Evolutionary conservation across 1,140 invertebrate species (phyloP).

Genomic region (Calosoma granatense): DNA sequence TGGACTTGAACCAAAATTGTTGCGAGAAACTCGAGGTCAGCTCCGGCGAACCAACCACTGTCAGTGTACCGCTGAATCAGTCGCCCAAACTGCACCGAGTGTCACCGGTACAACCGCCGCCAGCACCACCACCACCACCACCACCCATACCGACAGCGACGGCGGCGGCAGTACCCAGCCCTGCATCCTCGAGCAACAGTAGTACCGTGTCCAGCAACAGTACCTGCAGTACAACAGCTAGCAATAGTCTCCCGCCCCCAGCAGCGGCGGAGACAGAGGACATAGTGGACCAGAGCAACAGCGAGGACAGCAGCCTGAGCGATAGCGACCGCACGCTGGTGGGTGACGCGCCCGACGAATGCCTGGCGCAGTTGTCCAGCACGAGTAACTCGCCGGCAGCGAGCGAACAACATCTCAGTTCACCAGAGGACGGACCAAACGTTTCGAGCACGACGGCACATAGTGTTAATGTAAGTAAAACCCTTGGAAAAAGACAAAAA

Average conservation of each 20-base stretch:
- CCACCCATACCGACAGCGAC: neutral
- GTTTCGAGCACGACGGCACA: too few species aligned
- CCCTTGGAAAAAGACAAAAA: neutral
- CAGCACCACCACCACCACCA: neutral
- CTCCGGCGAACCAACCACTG: constrained; percentile 19
- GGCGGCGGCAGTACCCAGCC: neutral
- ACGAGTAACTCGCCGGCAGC: constrained; percentile 34
- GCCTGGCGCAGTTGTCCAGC: constrained; percentile 34
- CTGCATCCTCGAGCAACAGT: too few species aligned
- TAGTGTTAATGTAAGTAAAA: neutral
- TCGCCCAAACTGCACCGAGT: constrained; percentile 17
- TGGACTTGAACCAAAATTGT: constrained; percentile 31
- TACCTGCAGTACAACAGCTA: too few species aligned
- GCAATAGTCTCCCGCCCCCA: constrained; percentile 22
- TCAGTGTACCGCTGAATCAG: constrained; percentile 22
- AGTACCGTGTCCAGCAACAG: neutral
- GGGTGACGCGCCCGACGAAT: constrained; percentile 44
- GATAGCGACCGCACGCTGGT: constrained; percentile 63
- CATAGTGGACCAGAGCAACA: constrained; percentile 54
- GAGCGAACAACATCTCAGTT: constrained; percentile 6
- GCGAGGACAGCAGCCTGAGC: constrained; percentile 67
- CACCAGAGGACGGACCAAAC: constrained; percentile 24
- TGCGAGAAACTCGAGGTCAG: constrained; percentile 20
- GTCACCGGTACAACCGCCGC: neutral
- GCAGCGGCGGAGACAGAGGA: constrained; percentile 22